phyloP scores from a whole-genome alignment of 2,113 vertebrate genomes.

The Sarotherodon lohbergeri region DNA sequence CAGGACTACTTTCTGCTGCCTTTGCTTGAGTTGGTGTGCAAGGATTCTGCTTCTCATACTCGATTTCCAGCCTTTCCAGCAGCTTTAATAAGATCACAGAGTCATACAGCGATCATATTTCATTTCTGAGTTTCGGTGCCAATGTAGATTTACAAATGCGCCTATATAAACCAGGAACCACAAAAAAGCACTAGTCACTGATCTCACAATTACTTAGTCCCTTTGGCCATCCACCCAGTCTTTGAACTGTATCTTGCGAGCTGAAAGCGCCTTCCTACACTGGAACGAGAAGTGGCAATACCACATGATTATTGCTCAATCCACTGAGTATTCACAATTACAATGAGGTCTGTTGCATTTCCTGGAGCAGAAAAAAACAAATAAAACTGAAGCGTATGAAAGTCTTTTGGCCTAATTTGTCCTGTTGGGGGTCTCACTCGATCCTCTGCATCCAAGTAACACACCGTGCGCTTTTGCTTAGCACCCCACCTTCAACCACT shows the following conservation, averaged over 20 bases:
- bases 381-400: slow-evolving; percentile 55
- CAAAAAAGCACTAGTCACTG: slow-evolving; percentile 62
- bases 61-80: slow-evolving; percentile 31
- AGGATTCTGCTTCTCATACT: neutral
- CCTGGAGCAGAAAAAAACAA: slow-evolving; percentile 29
- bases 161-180: slow-evolving; percentile 59
- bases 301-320: slow-evolving; percentile 63
- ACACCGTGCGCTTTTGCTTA: slow-evolving; percentile 43
- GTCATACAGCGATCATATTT: slow-evolving; percentile 39
- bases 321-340: slow-evolving; percentile 58
- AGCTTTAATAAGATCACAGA: slow-evolving; percentile 27
- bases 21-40: neutral
- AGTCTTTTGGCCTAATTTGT: slow-evolving; percentile 71
- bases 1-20: neutral
- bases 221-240: slow-evolving; percentile 59
- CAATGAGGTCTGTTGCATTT: slow-evolving; percentile 51
- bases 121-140: slow-evolving; percentile 45
- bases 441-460: slow-evolving; percentile 55
- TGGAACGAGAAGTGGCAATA: slow-evolving; percentile 62
- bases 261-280: slow-evolving; percentile 55
- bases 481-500: neutral
- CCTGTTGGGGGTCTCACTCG: slow-evolving; percentile 61
- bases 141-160: slow-evolving; percentile 67
- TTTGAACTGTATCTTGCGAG: slow-evolving; percentile 68
- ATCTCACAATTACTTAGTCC: slow-evolving; percentile 69